phyloP scores from a whole-genome alignment of 2,113 vertebrate species.

The Pantherophis guttatus region DNA sequence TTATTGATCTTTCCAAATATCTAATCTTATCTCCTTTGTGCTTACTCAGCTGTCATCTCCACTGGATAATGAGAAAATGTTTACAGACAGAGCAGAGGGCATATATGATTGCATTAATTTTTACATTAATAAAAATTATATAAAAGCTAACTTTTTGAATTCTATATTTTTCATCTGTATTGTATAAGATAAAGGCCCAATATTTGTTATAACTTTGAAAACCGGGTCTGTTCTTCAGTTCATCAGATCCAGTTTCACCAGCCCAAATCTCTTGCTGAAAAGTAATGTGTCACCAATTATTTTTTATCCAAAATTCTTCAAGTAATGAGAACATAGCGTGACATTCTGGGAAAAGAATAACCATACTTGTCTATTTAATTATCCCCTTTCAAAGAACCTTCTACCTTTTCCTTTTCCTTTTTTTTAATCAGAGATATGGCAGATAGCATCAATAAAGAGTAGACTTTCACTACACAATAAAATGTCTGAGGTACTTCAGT shows the following conservation, averaged over 20 bases:
- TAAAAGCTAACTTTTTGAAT: neutral
- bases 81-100: neutral
- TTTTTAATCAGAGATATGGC: neutral
- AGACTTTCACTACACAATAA: neutral
- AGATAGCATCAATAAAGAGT: neutral
- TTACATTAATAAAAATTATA: neutral
- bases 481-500: accelerated
- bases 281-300: conserved; percentile 37
- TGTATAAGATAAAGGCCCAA: neutral
- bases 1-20: neutral
- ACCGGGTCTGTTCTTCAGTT: neutral
- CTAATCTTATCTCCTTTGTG: neutral
- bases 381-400: conserved; percentile 29
- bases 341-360: conserved; percentile 49
- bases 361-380: conserved; percentile 47
- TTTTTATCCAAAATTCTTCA: conserved; percentile 10
- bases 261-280: neutral
- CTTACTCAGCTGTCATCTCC: neutral
- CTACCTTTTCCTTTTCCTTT: neutral
- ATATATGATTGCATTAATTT: neutral
- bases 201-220: neutral
- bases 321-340: conserved; percentile 36
- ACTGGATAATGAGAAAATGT: neutral
- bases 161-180: neutral
- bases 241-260: neutral